Percentiles rank a stretch among this genome's conserved stretches.
Conservation (phyloP, 37 sponge, comb jelly and placozoan genomes). For the Spongilla lacustris region DNA sequence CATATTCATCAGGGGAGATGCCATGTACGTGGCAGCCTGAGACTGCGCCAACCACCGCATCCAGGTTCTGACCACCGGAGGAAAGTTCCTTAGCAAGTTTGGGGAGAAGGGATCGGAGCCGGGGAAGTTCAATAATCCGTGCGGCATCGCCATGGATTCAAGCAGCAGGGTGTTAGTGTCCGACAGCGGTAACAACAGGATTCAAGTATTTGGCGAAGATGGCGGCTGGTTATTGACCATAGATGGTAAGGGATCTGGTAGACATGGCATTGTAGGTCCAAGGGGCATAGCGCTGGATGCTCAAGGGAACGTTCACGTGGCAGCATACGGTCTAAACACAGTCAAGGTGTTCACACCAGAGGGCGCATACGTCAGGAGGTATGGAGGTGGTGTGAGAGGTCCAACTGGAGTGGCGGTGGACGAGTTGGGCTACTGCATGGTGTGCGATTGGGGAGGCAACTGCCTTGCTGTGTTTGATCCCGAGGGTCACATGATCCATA, state of each 20-base stretch:
- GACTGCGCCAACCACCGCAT: background rate
- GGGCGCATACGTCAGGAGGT: conserved; percentile 1
- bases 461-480: conserved; percentile 22
- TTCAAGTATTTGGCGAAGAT: background rate
- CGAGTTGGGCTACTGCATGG: conserved; percentile 8
- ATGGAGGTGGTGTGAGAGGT: background rate
- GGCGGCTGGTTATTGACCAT: background rate
- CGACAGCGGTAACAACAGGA: background rate
- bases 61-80: background rate
- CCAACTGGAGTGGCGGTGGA: conserved; percentile 32
- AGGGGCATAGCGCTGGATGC: conserved; percentile 18
- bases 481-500: conserved; percentile 6
- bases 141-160: background rate
- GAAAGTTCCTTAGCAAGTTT: background rate
- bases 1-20: background rate
- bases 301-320: conserved; percentile 22
- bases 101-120: background rate
- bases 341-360: conserved; percentile 15
- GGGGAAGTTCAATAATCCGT: background rate
- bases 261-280: background rate
- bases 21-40: background rate
- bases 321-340: conserved; percentile 9
- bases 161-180: background rate
- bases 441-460: conserved; percentile 25
- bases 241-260: background rate